Conservation (phyloP, 2,888 invertebrate species). For the Chymomyza procnemis region DNA sequence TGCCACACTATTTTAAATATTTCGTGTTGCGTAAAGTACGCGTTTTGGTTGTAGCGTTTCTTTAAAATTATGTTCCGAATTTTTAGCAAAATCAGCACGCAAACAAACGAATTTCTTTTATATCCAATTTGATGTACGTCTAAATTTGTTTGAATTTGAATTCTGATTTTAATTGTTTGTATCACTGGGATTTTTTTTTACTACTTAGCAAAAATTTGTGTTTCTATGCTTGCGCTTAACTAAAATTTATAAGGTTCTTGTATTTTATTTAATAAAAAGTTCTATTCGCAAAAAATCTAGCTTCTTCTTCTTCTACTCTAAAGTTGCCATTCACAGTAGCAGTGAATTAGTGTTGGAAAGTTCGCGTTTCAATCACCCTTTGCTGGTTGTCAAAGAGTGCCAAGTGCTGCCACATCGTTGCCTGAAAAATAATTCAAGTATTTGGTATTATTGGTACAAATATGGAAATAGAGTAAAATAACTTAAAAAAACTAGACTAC, state of each 20-base stretch:
- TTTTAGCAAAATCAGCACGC: not conserved
- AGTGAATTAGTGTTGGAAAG: not conserved
- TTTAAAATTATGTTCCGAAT: not conserved
- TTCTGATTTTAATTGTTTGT: not conserved
- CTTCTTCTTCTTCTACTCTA: not conserved
- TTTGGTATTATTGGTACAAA: too few species aligned
- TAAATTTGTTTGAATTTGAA: not conserved
- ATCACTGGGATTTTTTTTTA: not conserved
- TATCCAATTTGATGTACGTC: not conserved
- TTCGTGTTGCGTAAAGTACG: conserved; percentile 35
- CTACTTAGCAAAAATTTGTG: not conserved
- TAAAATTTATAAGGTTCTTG: not conserved
- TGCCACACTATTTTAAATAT: conserved; percentile 6
- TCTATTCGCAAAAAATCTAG: not conserved
- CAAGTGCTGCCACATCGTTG: not conserved
- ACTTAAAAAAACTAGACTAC: too few species aligned
- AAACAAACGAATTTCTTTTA: not conserved
- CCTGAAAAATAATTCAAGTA: too few species aligned
- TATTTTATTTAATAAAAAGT: not conserved
- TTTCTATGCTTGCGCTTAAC: not conserved
- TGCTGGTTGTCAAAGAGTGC: not conserved
- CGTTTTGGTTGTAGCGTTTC: conserved; percentile 1
- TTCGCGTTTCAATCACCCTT: not conserved
- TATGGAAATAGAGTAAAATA: too few species aligned
- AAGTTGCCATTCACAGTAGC: not conserved